Base-by-base conservation (phyloP, 1,140 invertebrate genomes). In the Vanessa tameamea region DNA sequence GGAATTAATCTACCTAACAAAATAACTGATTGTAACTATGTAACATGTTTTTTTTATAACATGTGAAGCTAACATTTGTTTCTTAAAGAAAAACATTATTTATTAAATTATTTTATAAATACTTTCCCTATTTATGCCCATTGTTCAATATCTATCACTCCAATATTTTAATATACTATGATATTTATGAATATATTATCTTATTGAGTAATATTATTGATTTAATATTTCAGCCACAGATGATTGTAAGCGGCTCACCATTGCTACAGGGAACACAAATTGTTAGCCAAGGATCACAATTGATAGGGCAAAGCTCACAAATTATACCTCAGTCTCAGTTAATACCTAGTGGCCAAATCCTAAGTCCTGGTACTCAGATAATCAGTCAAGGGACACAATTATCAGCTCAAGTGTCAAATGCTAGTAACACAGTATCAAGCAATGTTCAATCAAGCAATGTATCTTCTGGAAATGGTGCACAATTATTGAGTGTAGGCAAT, bases 311-410 rank as follows among this genome's bases (percentile, higher is more conserved):
- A 69, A 85, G 82, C 26, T 80, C 87, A 20, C 88, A 91, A 70
- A 90, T 92, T 53, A 85, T 92, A 67, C 83, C 87, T 20, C 87
- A 87, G 67, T 83, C 90, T 15, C 89, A 91, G 66, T 69, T 92
- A 31, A 84, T 92, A 50, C 78, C 87, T 6, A 86, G 87, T 75
- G 87, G 89, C 6, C 89, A 90, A 69, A 82, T 92, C 63, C 70
- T 92, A 59, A 92, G 89, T 78, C 89, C 88, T 20, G 86, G 80
- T 15, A 92, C 90, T 43, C 90, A 92, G 69, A 92, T 92, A 31
- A 92, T 92, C 55, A 92, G 89, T 73, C 91, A 92, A 77, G 91
- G 91, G 13, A 88, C 86, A 13, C 91, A 92, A 69, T 67, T 92
- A 47, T 86, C 88, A 48, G 85, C 82, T 57, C 90, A 85, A 72